A percentile compares a stretch with the other conserved stretches of the same genome.
Conservation (phyloP, 2,797 vertebrate genomes). For the Sorex maritimensis region DNA sequence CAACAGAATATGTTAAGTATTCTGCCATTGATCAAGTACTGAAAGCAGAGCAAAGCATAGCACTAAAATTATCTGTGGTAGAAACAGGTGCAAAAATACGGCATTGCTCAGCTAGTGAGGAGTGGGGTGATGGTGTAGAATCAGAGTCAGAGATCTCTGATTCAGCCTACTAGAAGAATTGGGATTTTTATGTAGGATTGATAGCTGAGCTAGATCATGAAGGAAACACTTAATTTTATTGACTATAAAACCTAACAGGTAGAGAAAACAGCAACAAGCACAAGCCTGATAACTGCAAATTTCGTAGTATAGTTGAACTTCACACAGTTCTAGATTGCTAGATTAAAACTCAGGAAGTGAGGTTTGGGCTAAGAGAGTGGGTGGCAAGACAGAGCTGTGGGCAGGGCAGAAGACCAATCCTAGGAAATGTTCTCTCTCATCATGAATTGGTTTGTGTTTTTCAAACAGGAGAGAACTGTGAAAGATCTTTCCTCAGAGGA, state of each 20-base stretch:
- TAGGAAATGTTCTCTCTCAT: background rate
- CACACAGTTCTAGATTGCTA: background rate
- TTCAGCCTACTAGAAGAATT: rapidly evolving
- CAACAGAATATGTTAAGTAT: background rate
- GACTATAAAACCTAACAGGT: background rate
- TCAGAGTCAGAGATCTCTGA: background rate
- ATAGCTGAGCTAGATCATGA: background rate
- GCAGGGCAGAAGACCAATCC: background rate
- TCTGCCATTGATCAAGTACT: background rate
- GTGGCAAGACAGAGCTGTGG: background rate
- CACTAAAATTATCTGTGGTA: background rate
- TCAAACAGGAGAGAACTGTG: background rate
- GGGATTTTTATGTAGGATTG: background rate
- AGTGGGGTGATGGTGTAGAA: background rate
- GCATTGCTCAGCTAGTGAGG: background rate
- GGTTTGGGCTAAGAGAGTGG: background rate
- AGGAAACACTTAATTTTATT: background rate
- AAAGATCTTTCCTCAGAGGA: constrained; percentile 2
- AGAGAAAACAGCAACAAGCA: background rate
- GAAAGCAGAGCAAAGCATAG: background rate
- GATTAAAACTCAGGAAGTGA: background rate
- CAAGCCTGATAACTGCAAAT: background rate
- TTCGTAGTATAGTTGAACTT: background rate
- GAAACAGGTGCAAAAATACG: background rate
- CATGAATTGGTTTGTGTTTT: constrained; percentile 18